Base-by-base conservation (phyloP, 1,140 invertebrate genomes). In the Nymphalis io region DNA sequence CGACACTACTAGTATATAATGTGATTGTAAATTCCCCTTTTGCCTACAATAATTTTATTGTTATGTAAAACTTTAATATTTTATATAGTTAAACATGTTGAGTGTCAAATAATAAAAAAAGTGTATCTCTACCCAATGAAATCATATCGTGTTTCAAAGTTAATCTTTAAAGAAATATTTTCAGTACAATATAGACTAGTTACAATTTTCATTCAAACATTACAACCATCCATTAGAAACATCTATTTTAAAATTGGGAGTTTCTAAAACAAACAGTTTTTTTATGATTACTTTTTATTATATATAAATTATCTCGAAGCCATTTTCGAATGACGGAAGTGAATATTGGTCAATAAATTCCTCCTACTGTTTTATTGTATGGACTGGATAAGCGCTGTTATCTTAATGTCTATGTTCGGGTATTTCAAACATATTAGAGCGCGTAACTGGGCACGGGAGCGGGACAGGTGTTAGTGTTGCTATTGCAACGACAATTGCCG, bases 391-490 rank as follows among this genome's bases (percentile, higher is more conserved):
- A 60, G n/a, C 21, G 27, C 44, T 27, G 61, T 64, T 60, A 70
- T 60, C 42, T 70, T 70, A 60, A 64, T 63, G 51, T 64, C 58
- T 51, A 53, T 70, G 68, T 60, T 60, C 38, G 39, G 55, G 57
- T 68, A 70, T 69, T 61, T 67, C 51, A 53, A 70, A 69, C 44
- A 68, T 70, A 69, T 72, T 76, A 70, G 67, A 60, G 66, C 66
- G 66, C 71, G 72, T 76, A 79, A 70, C 74, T 53, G 55, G 15
- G 46, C 60, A 61, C 72, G 69, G 76, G 64, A 75, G 74, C 65
- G 55, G 70, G 76, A 70, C 77, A 75, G 23, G 23, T 27, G 27
- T 2, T 8, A 8, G 27, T 33, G 27, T 33, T 33, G 10, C 27
- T 8, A 33, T 5, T 33, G 27, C 27, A 0, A 33, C 27, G 27